These are phyloP conservation scores for Pogonomyrmex barbatus DNA, from an alignment of 1,140 invertebrate species.

Conservation along the genomic window DNA sequence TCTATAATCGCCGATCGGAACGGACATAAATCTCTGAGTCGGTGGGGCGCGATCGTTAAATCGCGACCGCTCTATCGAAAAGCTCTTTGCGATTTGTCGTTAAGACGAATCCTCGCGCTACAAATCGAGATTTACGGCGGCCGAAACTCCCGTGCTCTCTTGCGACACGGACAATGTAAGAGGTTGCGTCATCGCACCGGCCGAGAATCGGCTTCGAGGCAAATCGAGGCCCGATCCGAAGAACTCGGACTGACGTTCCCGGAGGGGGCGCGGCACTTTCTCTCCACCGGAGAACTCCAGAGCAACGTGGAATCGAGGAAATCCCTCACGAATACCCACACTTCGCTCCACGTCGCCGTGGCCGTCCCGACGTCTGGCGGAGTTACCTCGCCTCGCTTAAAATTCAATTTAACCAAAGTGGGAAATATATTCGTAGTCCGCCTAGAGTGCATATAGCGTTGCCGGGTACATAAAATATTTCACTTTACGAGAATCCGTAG, in stretches of 20 bases:
- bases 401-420: slow-evolving; percentile 53
- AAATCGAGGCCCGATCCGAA: slow-evolving; percentile 58
- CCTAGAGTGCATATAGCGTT: not conserved
- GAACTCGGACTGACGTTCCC: slow-evolving; percentile 62
- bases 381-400: slow-evolving; percentile 41
- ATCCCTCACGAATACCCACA: slow-evolving; percentile 43
- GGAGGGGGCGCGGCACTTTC: slow-evolving; percentile 79
- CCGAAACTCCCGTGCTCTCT: slow-evolving; percentile 35
- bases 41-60: slow-evolving; percentile 13
- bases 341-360: not conserved
- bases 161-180: slow-evolving; percentile 60
- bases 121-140: slow-evolving; percentile 48
- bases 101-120: slow-evolving; percentile 22
- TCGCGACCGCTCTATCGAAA: not conserved
- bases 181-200: slow-evolving; percentile 58
- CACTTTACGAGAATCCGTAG: not conserved
- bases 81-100: slow-evolving; percentile 42
- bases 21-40: slow-evolving; percentile 17
- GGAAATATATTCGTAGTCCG: slow-evolving; percentile 31
- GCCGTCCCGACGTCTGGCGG: slow-evolving; percentile 30
- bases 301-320: slow-evolving; percentile 42
- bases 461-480: slow-evolving; percentile 18
- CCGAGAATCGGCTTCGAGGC: slow-evolving; percentile 60
- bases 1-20: slow-evolving; percentile 14
- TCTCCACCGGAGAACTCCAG: slow-evolving; percentile 56